phyloP scores from a whole-genome alignment of 2,113 vertebrate species.

The Cervus canadensis region DNA sequence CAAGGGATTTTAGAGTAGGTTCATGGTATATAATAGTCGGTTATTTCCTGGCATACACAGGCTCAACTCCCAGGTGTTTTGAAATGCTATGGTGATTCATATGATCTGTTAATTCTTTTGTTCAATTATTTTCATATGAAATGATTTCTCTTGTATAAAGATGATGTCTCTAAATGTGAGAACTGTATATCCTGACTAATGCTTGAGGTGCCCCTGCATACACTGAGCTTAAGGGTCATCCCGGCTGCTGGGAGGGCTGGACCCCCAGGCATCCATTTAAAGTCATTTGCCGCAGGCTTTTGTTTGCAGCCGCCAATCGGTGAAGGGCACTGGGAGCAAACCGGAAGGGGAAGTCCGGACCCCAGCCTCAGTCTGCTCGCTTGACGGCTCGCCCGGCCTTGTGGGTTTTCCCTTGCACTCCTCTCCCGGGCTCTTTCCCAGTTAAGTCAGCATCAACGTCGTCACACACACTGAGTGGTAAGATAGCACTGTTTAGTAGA shows the following conservation, averaged over 20 bases:
- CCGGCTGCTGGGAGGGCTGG: not conserved
- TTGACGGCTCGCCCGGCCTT: not conserved
- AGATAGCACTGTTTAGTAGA: not conserved
- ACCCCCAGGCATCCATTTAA: not conserved
- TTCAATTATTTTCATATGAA: not conserved
- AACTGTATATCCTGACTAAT: not conserved
- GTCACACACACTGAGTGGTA: not conserved
- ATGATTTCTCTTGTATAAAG: not conserved
- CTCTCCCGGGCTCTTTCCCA: not conserved
- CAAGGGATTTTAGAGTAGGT: not conserved
- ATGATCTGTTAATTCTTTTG: not conserved
- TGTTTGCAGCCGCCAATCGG: not conserved
- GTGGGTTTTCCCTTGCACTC: not conserved
- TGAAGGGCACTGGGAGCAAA: not conserved
- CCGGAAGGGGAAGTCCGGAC: not conserved
- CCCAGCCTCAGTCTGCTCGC: not conserved
- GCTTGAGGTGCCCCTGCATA: not conserved
- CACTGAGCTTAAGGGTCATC: not conserved
- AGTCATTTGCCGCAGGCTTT: not conserved
- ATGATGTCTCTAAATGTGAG: not conserved
- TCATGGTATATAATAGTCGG: not conserved
- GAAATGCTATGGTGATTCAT: not conserved
- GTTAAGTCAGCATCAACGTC: not conserved
- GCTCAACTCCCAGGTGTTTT: not conserved
- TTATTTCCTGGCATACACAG: not conserved